Base-by-base conservation (phyloP, 2,888 invertebrate genomes). In the Myopa testacea region DNA sequence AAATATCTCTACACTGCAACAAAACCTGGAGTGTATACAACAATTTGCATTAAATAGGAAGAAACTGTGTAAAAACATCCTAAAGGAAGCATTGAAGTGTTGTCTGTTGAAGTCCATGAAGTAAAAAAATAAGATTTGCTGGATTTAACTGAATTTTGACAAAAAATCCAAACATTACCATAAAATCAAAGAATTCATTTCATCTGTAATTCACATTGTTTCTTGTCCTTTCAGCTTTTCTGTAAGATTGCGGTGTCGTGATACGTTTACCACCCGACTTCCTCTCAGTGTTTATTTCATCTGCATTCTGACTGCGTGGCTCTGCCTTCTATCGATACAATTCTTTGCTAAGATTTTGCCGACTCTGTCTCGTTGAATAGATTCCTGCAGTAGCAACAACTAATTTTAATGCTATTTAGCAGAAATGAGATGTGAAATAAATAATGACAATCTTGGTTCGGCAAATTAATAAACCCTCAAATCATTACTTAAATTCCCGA, bases 321-420 rank as follows among this genome's bases (percentile, higher is more conserved):
- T 45, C 8, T 72, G 72, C 34, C 34, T 50, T 37, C 10, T 74
- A 37, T 50, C 45, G 65, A 74, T 75, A 55, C 55, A 68, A 58
- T 68, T 75, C 67, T 40, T 67, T 67, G 65, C 67, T 37, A 40
- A 12, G 34, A 67, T 38, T 75, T 73, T 67, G 75, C 74, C 74
- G 74, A 74, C 74, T 74, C n/a, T 52, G 50, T 67, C 55, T 74
- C 55, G n/a, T 38, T 74, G 50, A 74, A 74, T 74, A 65, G 74
- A 55, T 74, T 71, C 52, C 52, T 65, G 65, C 74, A 38, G 26
- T 52, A 65, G 74, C 40, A 65, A 75, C 55, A 67, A 67, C 45
- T 45, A 45, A 75, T 38, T 55, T 55, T 37, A 67, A 67, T 65
- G 55, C 19, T 63, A 52, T 65, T 50, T 50, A 38, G 45, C 7